Percentiles rank a stretch among this genome's conserved stretches.
Conservation (phyloP, 2,888 invertebrate species). For the Meiosimyza decipiens region DNA sequence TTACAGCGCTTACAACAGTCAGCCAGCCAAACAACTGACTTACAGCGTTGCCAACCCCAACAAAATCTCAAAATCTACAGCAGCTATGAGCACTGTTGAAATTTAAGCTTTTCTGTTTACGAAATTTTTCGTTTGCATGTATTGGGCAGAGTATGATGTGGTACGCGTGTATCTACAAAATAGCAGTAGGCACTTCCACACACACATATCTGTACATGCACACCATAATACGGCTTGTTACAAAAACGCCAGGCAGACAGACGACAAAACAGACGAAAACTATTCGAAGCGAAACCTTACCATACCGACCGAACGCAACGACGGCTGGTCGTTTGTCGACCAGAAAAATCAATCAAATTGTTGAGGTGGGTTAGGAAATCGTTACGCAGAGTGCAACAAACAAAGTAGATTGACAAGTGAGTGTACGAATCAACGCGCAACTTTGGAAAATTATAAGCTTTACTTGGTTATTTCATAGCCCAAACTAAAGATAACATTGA, state of each 20-base stretch:
- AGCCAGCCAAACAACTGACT: too few species aligned
- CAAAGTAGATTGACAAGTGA: slow-evolving; percentile 1
- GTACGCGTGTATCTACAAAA: not conserved
- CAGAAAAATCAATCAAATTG: slow-evolving; percentile 65
- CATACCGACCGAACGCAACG: slow-evolving; percentile 44
- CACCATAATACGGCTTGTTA: not conserved
- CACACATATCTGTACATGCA: not conserved
- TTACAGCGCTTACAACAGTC: too few species aligned
- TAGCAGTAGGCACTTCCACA: not conserved
- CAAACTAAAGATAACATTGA: not conserved
- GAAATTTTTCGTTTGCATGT: not conserved
- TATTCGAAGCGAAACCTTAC: not conserved
- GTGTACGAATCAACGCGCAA: not conserved
- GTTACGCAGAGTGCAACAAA: slow-evolving; percentile 55
- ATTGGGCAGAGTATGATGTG: not conserved
- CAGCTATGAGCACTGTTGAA: not conserved
- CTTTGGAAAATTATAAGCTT: not conserved
- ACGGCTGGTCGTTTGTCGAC: slow-evolving; percentile 2
- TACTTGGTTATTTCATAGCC: too few species aligned
- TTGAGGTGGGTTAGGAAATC: slow-evolving; percentile 67
- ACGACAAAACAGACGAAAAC: slow-evolving; percentile 12
- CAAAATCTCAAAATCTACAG: too few species aligned
- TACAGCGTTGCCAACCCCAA: too few species aligned
- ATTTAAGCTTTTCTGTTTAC: slow-evolving; percentile 5
- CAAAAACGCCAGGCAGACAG: slow-evolving; percentile 22